Percentiles rank a stretch among this genome's conserved stretches.
These are phyloP conservation scores for Typhlomys cinereus DNA, from an alignment of 2,113 vertebrate genomes.

Conservation along the genomic window DNA sequence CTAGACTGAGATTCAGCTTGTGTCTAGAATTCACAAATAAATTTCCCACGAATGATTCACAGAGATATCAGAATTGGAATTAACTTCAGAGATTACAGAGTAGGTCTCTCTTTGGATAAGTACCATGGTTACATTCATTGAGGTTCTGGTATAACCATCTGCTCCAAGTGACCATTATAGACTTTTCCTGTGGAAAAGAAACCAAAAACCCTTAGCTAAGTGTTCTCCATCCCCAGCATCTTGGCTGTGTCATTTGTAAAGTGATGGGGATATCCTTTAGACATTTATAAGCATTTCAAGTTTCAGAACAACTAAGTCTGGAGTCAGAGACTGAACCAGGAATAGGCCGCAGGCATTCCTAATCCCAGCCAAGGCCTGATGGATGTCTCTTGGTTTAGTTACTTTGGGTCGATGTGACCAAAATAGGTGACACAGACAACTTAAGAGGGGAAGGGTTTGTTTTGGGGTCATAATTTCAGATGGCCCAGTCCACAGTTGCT, in stretches of 20 bases:
- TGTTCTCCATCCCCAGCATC: neutral
- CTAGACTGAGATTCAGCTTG: neutral
- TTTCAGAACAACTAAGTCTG: neutral
- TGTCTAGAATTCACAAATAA: neutral
- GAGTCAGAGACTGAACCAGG: neutral
- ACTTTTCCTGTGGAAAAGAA: slow-evolving; percentile 14
- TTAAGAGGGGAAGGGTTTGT: neutral
- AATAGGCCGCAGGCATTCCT: neutral
- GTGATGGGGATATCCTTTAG: neutral
- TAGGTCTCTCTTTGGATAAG: neutral
- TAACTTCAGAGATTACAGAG: neutral
- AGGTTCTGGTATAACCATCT: neutral
- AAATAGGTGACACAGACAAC: neutral
- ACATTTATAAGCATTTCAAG: neutral
- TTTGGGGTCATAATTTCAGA: neutral
- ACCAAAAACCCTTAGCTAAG: neutral
- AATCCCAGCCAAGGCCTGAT: neutral
- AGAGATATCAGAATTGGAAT: neutral
- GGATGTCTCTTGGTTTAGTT: neutral
- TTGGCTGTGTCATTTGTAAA: neutral
- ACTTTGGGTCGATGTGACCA: neutral
- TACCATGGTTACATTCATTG: neutral
- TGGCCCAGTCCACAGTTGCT: too few species aligned
- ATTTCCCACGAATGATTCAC: neutral
- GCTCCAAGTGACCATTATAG: neutral